Conservation (phyloP, 1,140 invertebrate genomes). For the Bursaphelenchus mucronatus region DNA sequence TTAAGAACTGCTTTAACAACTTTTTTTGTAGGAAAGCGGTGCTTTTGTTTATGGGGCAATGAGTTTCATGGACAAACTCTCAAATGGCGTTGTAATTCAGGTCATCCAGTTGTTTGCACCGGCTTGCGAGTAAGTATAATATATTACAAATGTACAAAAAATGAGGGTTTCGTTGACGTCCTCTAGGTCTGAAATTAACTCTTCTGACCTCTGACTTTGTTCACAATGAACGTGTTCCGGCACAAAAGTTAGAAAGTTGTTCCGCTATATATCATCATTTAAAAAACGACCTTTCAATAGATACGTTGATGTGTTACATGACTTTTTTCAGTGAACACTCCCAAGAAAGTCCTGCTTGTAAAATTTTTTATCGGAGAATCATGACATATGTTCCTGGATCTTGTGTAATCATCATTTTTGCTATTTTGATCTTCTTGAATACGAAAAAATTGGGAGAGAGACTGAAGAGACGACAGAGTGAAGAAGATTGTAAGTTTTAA, state of each 20-base stretch:
- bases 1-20: slow-evolving; percentile 9
- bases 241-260: too few species aligned
- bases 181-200: slow-evolving; percentile 1
- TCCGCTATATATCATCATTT: too few species aligned
- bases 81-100: slow-evolving; percentile 77
- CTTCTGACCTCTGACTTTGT: not conserved
- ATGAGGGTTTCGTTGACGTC: not conserved
- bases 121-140: slow-evolving; percentile 50
- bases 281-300: too few species aligned
- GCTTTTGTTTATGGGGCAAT: slow-evolving; percentile 93
- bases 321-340: too few species aligned
- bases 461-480: not conserved
- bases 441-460: slow-evolving; percentile 17
- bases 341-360: slow-evolving; percentile 21
- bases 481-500: not conserved
- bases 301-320: too few species aligned
- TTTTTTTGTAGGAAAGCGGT: slow-evolving; percentile 69
- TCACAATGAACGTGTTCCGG: too few species aligned
- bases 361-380: slow-evolving; percentile 47
- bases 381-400: slow-evolving; percentile 54
- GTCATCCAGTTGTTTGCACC: slow-evolving; percentile 71
- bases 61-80: slow-evolving; percentile 88
- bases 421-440: slow-evolving; percentile 49
- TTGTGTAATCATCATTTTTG: slow-evolving; percentile 40
- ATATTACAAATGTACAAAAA: slow-evolving; percentile 10